Percentiles rank a stretch among this genome's conserved stretches.
These are phyloP conservation scores for Brachypalpus laphriformis DNA, from an alignment of 2,888 invertebrate genomes.

Conservation along the genomic window DNA sequence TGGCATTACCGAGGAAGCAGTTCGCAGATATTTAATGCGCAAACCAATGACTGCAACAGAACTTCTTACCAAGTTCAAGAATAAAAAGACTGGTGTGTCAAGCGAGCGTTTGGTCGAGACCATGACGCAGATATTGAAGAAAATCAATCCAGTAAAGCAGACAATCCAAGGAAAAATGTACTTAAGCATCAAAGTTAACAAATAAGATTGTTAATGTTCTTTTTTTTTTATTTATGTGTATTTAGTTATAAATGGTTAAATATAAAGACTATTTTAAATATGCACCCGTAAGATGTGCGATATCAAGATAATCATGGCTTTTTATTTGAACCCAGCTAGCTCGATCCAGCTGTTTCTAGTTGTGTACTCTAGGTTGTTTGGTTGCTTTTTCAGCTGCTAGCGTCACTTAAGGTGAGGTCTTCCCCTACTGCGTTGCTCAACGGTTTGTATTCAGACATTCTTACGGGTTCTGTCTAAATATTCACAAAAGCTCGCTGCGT, in stretches of 20 bases:
- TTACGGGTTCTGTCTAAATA: too few species aligned
- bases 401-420: too few species aligned
- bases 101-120: conserved; percentile 95
- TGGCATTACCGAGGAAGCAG: conserved; percentile 96
- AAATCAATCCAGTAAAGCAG: conserved; percentile 96
- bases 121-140: conserved; percentile 97
- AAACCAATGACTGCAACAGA: conserved; percentile 99
- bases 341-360: too few species aligned
- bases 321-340: too few species aligned
- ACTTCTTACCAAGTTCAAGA: conserved; percentile 96
- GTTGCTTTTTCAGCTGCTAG: too few species aligned
- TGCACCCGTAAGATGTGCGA: too few species aligned
- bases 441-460: too few species aligned
- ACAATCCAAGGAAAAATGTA: conserved; percentile 97
- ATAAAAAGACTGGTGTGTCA: conserved; percentile 94
- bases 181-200: conserved; percentile 89
- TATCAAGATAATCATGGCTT: too few species aligned
- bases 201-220: conserved; percentile 63
- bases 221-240: conserved; percentile 3
- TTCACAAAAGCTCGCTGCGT: too few species aligned
- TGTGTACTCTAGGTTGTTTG: too few species aligned
- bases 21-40: conserved; percentile 95
- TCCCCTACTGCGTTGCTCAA: too few species aligned
- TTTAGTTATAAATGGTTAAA: conserved; percentile 5
- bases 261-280: not conserved